A percentile compares a stretch with the other conserved stretches of the same genome.
These are phyloP conservation scores for Pseudomyrmex gracilis DNA, from an alignment of 1,140 invertebrate genomes.

Conservation along the genomic window DNA sequence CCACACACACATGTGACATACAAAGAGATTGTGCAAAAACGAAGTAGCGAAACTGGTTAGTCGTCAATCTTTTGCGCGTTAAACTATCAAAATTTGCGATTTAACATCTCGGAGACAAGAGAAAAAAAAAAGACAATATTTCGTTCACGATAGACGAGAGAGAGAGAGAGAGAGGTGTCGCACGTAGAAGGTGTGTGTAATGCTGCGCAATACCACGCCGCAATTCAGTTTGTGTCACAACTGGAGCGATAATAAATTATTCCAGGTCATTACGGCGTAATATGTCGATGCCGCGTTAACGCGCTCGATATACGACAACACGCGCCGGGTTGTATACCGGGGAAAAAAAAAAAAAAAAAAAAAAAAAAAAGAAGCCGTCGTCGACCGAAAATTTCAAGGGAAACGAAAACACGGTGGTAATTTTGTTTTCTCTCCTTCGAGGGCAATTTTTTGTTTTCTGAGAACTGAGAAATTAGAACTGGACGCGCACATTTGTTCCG, in stretches of 20 bases:
- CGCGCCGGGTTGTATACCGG: not conserved
- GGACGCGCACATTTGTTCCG: too few species aligned
- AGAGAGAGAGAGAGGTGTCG: too few species aligned
- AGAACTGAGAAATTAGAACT: too few species aligned
- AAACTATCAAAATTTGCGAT: too few species aligned
- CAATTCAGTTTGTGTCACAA: conserved; percentile 33
- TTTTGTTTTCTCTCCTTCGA: too few species aligned
- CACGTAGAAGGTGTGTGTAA: conserved; percentile 24
- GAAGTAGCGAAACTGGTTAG: too few species aligned
- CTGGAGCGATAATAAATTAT: conserved; percentile 70
- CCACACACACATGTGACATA: too few species aligned
- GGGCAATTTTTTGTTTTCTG: too few species aligned
- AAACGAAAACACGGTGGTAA: not conserved
- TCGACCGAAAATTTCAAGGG: too few species aligned
- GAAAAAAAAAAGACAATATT: not conserved
- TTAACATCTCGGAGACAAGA: too few species aligned
- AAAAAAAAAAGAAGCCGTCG: not conserved
- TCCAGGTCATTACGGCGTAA: conserved; percentile 73
- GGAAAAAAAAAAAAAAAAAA: not conserved
- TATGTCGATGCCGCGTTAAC: conserved; percentile 63
- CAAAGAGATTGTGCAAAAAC: not conserved
- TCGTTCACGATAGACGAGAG: not conserved
- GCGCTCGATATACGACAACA: conserved; percentile 64
- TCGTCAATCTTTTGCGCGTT: too few species aligned
- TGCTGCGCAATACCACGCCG: conserved; percentile 49